A percentile compares a stretch with the other conserved stretches of the same genome.
phyloP scores from a whole-genome alignment of 2,797 vertebrate genomes.

The Diglossa cyanea region DNA sequence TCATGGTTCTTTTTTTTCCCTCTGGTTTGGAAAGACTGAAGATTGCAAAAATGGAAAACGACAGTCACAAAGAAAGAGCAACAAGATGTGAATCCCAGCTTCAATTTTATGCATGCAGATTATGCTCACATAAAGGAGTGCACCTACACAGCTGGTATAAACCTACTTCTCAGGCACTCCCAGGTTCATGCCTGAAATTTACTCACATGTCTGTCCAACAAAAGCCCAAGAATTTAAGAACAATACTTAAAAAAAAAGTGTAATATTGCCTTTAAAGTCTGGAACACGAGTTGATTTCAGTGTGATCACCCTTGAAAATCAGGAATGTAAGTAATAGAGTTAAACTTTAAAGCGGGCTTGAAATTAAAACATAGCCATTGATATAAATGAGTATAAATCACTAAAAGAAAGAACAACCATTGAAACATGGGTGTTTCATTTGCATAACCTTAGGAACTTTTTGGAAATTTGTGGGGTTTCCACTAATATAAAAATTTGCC shows the following conservation, averaged over 20 bases:
- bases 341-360: background rate
- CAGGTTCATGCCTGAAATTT: background rate
- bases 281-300: background rate
- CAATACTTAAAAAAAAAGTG: background rate
- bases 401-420: background rate
- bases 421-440: background rate
- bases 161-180: background rate
- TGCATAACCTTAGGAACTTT: background rate
- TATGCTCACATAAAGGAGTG: background rate
- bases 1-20: constrained; percentile 32
- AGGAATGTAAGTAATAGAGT: background rate
- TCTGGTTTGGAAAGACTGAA: constrained; percentile 23
- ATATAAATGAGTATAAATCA: background rate
- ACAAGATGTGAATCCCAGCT: constrained; percentile 19
- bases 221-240: constrained; percentile 2
- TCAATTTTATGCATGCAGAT: constrained; percentile 10
- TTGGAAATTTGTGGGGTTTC: background rate
- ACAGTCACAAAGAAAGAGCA: constrained; percentile 23
- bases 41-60: background rate
- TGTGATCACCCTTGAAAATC: background rate
- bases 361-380: background rate
- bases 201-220: background rate
- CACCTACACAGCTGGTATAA: background rate
- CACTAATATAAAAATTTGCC: background rate
- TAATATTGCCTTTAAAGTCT: constrained; percentile 48